Percentiles rank a stretch among this genome's conserved stretches.
Conservation (phyloP, 2,797 vertebrate species). For the Pelochelys cantorii region DNA sequence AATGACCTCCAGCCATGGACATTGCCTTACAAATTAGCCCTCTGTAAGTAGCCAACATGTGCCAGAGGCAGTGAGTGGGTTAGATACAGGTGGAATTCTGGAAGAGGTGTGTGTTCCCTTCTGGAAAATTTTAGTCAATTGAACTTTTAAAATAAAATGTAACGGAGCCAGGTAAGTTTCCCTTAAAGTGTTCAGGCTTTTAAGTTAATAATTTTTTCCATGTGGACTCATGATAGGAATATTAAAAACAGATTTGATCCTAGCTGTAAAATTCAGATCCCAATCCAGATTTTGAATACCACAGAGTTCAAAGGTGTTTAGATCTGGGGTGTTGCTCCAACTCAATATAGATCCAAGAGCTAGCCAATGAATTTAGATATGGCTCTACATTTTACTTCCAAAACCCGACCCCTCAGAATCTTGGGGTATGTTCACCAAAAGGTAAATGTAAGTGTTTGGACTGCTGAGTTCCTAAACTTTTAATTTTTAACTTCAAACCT, state of each 20-base stretch:
- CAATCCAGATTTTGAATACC: neutral
- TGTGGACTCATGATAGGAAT: neutral
- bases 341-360: neutral
- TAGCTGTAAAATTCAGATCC: neutral
- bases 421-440: neutral
- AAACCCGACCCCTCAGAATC: neutral
- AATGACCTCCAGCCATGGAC: neutral
- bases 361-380: neutral
- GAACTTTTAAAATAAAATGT: neutral
- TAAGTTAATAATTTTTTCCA: neutral
- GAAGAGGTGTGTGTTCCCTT: accelerated
- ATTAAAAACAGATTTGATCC: neutral
- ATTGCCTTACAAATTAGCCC: neutral
- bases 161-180: neutral
- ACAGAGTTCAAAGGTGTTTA: neutral
- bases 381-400: neutral
- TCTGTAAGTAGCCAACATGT: neutral
- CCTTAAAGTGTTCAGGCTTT: neutral
- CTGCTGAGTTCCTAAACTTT: neutral
- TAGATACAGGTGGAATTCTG: neutral
- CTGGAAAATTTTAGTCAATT: neutral
- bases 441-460: neutral
- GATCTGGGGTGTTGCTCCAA: neutral
- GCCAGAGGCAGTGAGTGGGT: neutral
- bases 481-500: neutral